These are phyloP conservation scores for Leptinotarsa juncta DNA, from an alignment of 2,888 invertebrate species.

Conservation along the genomic window DNA sequence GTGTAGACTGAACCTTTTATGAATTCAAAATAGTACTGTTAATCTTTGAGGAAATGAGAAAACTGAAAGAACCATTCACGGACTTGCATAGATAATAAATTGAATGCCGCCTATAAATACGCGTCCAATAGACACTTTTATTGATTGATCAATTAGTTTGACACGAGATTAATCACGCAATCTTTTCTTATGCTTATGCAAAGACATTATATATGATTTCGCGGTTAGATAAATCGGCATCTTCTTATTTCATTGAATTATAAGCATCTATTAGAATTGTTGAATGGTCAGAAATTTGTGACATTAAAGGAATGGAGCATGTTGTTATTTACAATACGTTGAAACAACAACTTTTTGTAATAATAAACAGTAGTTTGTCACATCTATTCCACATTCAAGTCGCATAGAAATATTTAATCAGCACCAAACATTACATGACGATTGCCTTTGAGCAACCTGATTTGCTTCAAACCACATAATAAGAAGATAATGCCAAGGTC, in stretches of 20 bases:
- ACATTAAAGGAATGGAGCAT: too few relatives aligned
- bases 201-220: neutral
- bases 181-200: neutral
- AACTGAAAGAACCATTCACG: neutral
- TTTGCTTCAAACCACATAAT: too few relatives aligned
- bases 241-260: neutral
- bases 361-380: too few relatives aligned
- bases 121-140: conserved; percentile 26
- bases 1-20: neutral
- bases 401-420: too few relatives aligned
- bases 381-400: too few relatives aligned
- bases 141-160: conserved; percentile 33
- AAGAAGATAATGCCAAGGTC: too few relatives aligned
- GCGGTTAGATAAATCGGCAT: neutral
- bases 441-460: too few relatives aligned
- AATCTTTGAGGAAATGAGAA: neutral
- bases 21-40: neutral
- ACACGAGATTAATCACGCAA: conserved; percentile 27
- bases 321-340: too few relatives aligned
- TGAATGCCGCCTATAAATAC: conserved; percentile 28
- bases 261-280: too few relatives aligned
- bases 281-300: too few relatives aligned
- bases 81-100: neutral
- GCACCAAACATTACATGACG: too few relatives aligned
- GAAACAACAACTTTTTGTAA: too few relatives aligned